Evolutionary conservation across 2,797 vertebrate species (phyloP).

Genomic region (Cossypha dichroa): DNA sequence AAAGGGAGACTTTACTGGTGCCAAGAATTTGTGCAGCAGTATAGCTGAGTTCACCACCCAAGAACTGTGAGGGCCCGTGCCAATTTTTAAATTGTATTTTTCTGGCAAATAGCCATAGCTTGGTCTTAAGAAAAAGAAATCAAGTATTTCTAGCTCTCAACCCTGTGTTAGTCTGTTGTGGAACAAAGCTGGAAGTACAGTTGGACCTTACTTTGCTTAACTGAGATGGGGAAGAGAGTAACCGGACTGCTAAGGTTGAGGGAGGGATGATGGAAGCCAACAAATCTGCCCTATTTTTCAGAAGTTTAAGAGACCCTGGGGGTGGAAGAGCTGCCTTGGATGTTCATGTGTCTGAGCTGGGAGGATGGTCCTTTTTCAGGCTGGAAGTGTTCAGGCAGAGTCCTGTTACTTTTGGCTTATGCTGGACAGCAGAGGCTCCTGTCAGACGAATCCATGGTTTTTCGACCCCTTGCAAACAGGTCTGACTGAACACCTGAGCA

Average conservation of each 20-base stretch:
- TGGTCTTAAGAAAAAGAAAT: not conserved
- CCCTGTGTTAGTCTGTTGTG: not conserved
- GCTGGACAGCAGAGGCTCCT: not conserved
- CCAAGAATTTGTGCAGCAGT: conserved; percentile 20
- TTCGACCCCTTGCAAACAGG: not conserved
- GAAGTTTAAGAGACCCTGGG: not conserved
- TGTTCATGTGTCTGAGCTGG: not conserved
- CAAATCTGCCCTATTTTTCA: not conserved
- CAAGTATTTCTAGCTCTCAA: not conserved
- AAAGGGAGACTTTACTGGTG: not conserved
- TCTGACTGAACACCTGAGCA: not conserved
- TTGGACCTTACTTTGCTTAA: not conserved
- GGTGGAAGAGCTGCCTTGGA: not conserved
- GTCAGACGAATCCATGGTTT: not conserved
- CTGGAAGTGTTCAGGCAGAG: not conserved
- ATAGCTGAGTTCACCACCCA: not conserved
- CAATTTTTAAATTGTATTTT: conserved; percentile 52
- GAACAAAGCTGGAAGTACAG: not conserved
- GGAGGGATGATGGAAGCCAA: not conserved
- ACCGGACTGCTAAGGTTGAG: not conserved
- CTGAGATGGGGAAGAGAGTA: not conserved
- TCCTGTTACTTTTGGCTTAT: not conserved
- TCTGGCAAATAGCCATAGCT: conserved; percentile 20
- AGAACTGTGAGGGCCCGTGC: not conserved
- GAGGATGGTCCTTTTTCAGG: not conserved